phyloP scores from a whole-genome alignment of 2,797 vertebrate genomes.

The Acanthurus tractus region DNA sequence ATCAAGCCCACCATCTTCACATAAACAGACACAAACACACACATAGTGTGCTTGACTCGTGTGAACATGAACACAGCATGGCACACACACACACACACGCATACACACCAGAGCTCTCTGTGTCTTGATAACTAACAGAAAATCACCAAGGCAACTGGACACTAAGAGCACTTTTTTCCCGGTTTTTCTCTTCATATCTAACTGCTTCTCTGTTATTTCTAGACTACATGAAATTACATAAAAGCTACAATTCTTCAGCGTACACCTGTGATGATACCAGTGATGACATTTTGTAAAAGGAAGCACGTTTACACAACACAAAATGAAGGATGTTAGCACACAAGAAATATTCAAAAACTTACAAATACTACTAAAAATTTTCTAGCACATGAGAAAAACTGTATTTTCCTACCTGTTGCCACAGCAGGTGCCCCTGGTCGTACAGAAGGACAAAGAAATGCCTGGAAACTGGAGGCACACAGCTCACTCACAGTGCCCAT shows the following conservation, averaged over 20 bases:
- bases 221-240: slow-evolving; percentile 1
- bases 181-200: slow-evolving; percentile 25
- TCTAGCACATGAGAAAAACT: background rate
- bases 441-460: slow-evolving; percentile 89
- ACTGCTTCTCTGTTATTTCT: slow-evolving; percentile 9
- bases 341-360: background rate
- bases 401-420: slow-evolving; percentile 82
- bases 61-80: slow-evolving; percentile 41
- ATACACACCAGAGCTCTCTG: slow-evolving; percentile 5
- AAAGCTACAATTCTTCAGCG: slow-evolving; percentile 10
- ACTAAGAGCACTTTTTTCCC: slow-evolving; percentile 65
- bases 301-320: background rate
- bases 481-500: slow-evolving; percentile 94
- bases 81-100: slow-evolving; percentile 14
- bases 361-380: background rate
- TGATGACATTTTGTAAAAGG: background rate
- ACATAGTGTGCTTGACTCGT: slow-evolving; percentile 47
- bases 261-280: background rate
- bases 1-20: slow-evolving; percentile 58
- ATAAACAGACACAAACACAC: slow-evolving; percentile 25
- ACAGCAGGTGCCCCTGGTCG: slow-evolving; percentile 65
- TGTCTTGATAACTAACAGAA: slow-evolving; percentile 64
- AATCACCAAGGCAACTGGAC: slow-evolving; percentile 86
- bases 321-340: background rate
- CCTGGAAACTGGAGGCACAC: slow-evolving; percentile 93